Base-by-base conservation (phyloP, 2,888 invertebrate genomes). In the Willowsia nigromaculata region DNA sequence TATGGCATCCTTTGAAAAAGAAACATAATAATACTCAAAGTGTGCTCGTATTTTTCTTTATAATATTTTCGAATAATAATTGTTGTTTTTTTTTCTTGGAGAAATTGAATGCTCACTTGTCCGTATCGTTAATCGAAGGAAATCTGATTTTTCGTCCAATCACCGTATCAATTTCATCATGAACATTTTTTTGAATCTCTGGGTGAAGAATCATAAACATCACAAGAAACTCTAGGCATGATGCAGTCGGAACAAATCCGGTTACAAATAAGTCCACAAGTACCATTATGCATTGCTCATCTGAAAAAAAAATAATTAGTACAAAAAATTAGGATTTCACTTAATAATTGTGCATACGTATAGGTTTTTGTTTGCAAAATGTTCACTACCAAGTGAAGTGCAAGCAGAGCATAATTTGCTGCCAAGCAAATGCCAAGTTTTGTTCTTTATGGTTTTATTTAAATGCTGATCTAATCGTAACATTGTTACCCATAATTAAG, bases 181-280 rank as follows among this genome's bases (percentile, higher is more conserved):
- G 90, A 40, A 90, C 90, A 71, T 91, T 91, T 18, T 27, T 74
- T 50, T 92, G 92, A 22, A 92, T 90, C 25, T 91, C 88, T 4
- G 91, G 92, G 62, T 91, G 65, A 11, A 90, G 82, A 27, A 92
- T 86, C 91, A 92, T 91, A 71, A 89, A 92, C 86, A 91, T 89
- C 15, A 91, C 43, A 11, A 90, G 84, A 59, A 87, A 92, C 50
- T 90, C 90, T 9, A 92, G 43, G 27, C 90, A 90, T 1, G 91
- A 90, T 3, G 90, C 84, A 0, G 88, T 88, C 11, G 92, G 90
- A 2, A 90, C 76, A 33, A 90, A 91, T n/a, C 92, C 92, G 11
- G 92, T 91, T 3, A 91, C 68, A 71, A 92, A 91, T n/a, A 92
- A 65, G 74, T 92, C 92, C 43, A 91, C 47, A 11, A 91, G 50